Evolutionary conservation across 2,797 vertebrate species (phyloP).

Genomic region (Tangara arthus): DNA sequence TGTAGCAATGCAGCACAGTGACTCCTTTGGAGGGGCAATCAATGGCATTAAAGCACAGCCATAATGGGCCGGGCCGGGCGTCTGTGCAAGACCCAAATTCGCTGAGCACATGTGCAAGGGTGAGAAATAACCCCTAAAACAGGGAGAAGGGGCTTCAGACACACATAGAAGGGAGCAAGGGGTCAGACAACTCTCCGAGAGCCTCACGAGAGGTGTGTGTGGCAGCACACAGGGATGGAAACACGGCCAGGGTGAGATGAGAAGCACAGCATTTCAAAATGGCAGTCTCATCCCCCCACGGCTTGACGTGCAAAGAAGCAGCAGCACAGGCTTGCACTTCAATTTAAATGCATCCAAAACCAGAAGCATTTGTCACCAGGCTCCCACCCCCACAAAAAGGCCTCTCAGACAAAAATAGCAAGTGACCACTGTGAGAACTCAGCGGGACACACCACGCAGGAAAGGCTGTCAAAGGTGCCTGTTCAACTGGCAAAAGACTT

Average conservation of each 20-base stretch:
- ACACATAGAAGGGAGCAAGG: not conserved
- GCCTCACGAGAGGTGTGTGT: accelerated
- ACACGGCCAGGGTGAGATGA: accelerated
- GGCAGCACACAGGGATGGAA: accelerated
- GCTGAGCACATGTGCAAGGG: accelerated
- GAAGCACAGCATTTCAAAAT: not conserved
- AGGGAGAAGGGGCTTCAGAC: not conserved
- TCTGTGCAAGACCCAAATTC: not conserved
- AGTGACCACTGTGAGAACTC: not conserved
- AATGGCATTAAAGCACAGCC: not conserved
- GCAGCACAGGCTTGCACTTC: not conserved
- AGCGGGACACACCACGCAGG: accelerated
- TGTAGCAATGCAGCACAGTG: not conserved
- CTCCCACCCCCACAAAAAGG: not conserved
- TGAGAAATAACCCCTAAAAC: accelerated
- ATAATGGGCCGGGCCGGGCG: not conserved
- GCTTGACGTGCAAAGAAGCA: not conserved
- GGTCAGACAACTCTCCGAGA: accelerated
- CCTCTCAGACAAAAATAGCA: not conserved
- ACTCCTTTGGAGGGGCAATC: conserved; percentile 19
- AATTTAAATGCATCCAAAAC: not conserved
- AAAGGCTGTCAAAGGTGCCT: not conserved
- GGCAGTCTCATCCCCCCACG: accelerated
- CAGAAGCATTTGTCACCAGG: not conserved
- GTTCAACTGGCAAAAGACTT: not conserved